A percentile compares a stretch with the other conserved stretches of the same genome.
These are phyloP conservation scores for Trichomycterus rosablanca DNA, from an alignment of 2,113 vertebrate species.

Conservation along the genomic window DNA sequence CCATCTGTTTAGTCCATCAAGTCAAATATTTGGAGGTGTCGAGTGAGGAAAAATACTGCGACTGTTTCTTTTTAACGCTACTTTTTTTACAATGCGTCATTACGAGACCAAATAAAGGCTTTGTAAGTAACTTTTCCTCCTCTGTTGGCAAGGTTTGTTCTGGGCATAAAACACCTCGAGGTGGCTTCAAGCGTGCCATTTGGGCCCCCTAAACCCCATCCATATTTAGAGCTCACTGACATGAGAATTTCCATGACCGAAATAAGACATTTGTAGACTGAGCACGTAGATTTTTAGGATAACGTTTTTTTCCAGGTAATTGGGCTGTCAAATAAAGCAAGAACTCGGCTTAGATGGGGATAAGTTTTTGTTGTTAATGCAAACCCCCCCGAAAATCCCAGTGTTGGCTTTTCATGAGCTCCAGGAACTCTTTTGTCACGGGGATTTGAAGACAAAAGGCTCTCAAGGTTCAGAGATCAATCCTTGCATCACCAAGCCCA, in stretches of 20 bases:
- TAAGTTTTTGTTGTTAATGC: conserved; percentile 23
- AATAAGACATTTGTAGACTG: too few species aligned
- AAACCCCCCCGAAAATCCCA: conserved; percentile 17
- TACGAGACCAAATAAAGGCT: conserved; percentile 31
- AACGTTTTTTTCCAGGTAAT: conserved; percentile 3
- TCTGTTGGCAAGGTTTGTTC: conserved; percentile 9
- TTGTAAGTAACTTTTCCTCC: conserved; percentile 6
- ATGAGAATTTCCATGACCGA: too few species aligned
- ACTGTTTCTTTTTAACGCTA: conserved; percentile 22
- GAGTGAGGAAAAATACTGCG: conserved; percentile 23
- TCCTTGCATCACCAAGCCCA: conserved; percentile 13
- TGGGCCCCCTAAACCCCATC: too few species aligned
- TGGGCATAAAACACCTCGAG: background rate
- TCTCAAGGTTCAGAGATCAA: conserved; percentile 41
- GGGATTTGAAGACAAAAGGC: conserved; percentile 44
- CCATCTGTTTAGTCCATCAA: conserved; percentile 28
- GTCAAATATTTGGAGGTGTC: conserved; percentile 14
- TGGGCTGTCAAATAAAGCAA: conserved; percentile 23
- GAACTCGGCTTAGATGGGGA: background rate
- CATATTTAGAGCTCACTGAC: too few species aligned
- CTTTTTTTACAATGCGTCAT: conserved; percentile 26
- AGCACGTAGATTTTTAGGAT: background rate
- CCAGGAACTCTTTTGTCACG: conserved; percentile 44
- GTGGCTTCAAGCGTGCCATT: conserved; percentile 4
- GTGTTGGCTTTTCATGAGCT: conserved; percentile 45